Percentiles rank a stretch among this genome's conserved stretches.
Conservation (phyloP, 2,113 vertebrate species). For the Caracal caracal region DNA sequence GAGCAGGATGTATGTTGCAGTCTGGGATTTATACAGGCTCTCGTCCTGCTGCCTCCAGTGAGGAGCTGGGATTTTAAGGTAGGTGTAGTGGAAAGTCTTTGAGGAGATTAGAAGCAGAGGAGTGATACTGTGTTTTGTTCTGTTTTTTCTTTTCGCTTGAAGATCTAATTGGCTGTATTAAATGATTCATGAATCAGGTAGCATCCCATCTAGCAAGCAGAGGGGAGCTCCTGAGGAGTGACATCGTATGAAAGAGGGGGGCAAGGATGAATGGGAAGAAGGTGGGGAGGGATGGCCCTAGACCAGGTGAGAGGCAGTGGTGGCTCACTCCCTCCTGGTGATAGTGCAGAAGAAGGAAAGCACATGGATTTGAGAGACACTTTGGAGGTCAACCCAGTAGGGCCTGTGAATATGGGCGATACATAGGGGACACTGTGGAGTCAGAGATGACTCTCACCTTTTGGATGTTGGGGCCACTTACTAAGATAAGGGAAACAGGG, state of each 20-base stretch:
- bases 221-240: background rate
- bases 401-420: too few species aligned
- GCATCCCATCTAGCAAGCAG: background rate
- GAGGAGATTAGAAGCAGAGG: background rate
- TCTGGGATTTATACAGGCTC: too few species aligned
- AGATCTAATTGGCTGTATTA: background rate
- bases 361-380: background rate
- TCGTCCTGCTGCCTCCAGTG: fast-evolving
- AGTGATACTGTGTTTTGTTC: background rate
- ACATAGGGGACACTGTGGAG: background rate
- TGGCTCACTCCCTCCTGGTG: fast-evolving
- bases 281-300: background rate
- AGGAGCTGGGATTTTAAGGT: background rate
- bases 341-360: background rate
- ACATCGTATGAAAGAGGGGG: fast-evolving
- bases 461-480: background rate
- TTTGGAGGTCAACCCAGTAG: background rate
- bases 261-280: fast-evolving
- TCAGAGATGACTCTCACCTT: background rate
- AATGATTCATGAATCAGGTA: background rate
- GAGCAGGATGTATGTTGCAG: fast-evolving
- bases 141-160: background rate
- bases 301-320: background rate
- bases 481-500: background rate
- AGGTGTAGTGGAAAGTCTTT: fast-evolving